phyloP scores from a whole-genome alignment of 2,797 vertebrate species.

The Pipistrellus pygmaeus region DNA sequence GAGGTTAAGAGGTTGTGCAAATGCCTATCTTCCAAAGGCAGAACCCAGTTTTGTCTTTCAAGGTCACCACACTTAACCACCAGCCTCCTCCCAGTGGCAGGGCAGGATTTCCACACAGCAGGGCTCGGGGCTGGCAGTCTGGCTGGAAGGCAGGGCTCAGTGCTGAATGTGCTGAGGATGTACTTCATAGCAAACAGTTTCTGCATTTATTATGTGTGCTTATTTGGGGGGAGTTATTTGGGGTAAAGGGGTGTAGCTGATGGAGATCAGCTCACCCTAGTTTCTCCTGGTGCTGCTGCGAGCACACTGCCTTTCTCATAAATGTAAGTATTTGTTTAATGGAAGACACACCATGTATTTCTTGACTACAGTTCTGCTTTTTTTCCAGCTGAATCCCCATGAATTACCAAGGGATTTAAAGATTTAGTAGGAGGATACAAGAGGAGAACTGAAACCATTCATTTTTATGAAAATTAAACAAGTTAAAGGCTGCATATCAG shows the following conservation, averaged over 20 bases:
- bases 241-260: background rate
- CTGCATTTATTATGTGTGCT: background rate
- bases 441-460: background rate
- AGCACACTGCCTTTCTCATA: background rate
- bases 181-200: background rate
- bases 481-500: background rate
- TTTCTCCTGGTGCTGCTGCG: background rate
- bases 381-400: background rate
- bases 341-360: background rate
- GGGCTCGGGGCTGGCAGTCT: background rate
- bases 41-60: background rate
- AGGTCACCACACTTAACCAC: background rate
- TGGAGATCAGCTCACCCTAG: background rate
- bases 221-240: background rate
- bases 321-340: background rate
- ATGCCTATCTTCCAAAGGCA: background rate
- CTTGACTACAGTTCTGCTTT: slow-evolving; percentile 30
- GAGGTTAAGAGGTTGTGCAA: background rate
- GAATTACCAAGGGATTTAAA: slow-evolving; percentile 13
- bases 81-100: background rate
- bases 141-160: background rate
- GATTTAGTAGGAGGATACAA: background rate
- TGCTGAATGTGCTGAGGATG: no score
- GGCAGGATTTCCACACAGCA: background rate
- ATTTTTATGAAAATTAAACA: slow-evolving; percentile 25